phyloP scores from a whole-genome alignment of 2,888 invertebrate species.

The Pollenia angustigena region DNA sequence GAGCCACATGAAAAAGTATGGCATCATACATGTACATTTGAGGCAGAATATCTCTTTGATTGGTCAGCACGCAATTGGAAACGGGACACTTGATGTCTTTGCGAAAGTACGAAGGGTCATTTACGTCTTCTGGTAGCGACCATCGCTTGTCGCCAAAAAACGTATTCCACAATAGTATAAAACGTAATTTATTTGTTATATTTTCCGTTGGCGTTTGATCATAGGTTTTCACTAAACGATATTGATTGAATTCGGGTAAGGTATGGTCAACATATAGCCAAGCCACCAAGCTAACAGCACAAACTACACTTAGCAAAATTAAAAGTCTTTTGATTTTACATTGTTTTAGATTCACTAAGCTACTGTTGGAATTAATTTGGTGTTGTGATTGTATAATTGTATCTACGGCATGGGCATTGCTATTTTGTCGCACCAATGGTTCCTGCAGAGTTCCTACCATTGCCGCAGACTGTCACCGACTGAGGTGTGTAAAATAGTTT shows the following conservation, averaged over 20 bases:
- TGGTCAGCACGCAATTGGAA: conserved; percentile 84
- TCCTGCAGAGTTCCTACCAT: conserved; percentile 59
- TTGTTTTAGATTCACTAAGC: conserved; percentile 34
- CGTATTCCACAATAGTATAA: conserved; percentile 81
- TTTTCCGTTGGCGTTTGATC: not conserved
- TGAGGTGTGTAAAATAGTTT: conserved; percentile 14
- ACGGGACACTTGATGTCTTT: conserved; percentile 80
- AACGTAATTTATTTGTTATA: conserved; percentile 69
- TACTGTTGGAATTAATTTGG: not conserved
- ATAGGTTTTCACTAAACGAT: conserved; percentile 76
- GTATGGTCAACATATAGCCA: conserved; percentile 74
- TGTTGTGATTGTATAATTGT: conserved; percentile 15
- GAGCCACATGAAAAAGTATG: conserved; percentile 85
- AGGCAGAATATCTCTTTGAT: conserved; percentile 80
- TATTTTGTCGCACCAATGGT: conserved; percentile 52
- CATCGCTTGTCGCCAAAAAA: conserved; percentile 81
- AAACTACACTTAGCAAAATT: conserved; percentile 36
- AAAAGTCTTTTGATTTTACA: conserved; percentile 52
- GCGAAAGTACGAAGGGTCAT: conserved; percentile 78
- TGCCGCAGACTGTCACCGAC: conserved; percentile 42
- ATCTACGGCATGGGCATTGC: not conserved
- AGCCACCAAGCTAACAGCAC: conserved; percentile 84
- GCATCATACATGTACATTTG: conserved; percentile 85
- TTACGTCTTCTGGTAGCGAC: conserved; percentile 78
- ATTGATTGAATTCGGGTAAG: conserved; percentile 80